phyloP scores from a whole-genome alignment of 2,888 invertebrate genomes.

The Metopia argyrocephala region DNA sequence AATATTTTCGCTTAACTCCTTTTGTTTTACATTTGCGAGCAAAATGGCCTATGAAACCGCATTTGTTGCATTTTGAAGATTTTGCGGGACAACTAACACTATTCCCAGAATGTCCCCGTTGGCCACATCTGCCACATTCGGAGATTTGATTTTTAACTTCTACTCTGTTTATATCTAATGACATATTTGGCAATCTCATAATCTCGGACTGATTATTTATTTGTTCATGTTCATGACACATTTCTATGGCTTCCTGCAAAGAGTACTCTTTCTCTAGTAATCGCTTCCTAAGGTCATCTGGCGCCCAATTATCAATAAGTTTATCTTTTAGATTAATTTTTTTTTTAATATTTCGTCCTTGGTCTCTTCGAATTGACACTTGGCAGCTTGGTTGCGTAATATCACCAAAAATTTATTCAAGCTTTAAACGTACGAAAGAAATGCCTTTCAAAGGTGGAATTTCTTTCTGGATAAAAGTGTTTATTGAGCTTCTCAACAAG shows the following conservation, averaged over 20 bases:
- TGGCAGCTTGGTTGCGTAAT: conserved; percentile 55
- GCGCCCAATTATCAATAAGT: conserved; percentile 45
- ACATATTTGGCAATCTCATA: background rate
- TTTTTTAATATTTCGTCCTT: conserved; percentile 48
- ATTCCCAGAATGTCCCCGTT: background rate
- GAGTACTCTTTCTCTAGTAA: too few species aligned
- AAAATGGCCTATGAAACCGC: background rate
- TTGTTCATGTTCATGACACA: too few species aligned
- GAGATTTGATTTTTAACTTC: background rate
- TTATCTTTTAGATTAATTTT: conserved; percentile 45
- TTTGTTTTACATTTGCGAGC: background rate
- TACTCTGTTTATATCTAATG: background rate
- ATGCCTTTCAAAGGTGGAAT: conserved; percentile 7
- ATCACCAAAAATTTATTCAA: conserved; percentile 39
- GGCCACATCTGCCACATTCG: background rate
- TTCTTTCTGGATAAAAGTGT: conserved; percentile 65
- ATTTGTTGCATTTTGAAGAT: background rate
- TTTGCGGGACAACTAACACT: background rate
- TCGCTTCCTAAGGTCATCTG: background rate
- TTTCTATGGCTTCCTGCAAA: conserved; percentile 22
- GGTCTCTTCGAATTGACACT: conserved; percentile 14
- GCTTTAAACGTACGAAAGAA: too few species aligned
- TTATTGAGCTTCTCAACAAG: conserved; percentile 21
- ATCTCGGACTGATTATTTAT: background rate
- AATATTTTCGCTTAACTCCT: background rate